These are phyloP conservation scores for Microtus californicus DNA, from an alignment of 2,797 vertebrate genomes.

Conservation along the genomic window DNA sequence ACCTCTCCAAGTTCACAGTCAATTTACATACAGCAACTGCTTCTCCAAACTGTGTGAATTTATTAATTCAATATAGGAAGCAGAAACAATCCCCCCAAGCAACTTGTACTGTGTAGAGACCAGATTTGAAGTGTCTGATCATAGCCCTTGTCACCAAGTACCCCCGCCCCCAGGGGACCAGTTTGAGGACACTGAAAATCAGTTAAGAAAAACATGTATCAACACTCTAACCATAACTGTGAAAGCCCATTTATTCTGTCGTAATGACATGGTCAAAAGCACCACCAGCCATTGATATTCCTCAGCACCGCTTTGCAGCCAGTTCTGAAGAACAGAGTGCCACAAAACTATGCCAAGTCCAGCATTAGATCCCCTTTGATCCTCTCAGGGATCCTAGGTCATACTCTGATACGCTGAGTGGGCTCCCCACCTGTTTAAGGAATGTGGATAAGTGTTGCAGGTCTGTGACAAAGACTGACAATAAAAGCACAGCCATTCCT, in stretches of 20 bases:
- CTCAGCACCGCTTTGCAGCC: slow-evolving; percentile 60
- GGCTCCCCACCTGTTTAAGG: slow-evolving; percentile 54
- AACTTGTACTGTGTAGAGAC: slow-evolving; percentile 66
- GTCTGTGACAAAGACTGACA: slow-evolving; percentile 65
- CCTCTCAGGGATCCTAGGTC: slow-evolving; percentile 17
- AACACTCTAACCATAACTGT: slow-evolving; percentile 56
- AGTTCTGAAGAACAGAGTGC: slow-evolving; percentile 65
- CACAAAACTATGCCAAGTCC: slow-evolving; percentile 55
- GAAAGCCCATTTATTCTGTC: slow-evolving; percentile 61
- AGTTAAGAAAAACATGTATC: slow-evolving; percentile 76
- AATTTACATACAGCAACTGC: slow-evolving; percentile 45
- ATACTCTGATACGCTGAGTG: not conserved
- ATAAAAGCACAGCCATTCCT: slow-evolving; percentile 76
- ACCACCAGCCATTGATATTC: slow-evolving; percentile 37
- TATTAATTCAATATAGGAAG: slow-evolving; percentile 48
- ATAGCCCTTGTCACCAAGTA: slow-evolving; percentile 73
- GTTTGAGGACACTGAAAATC: slow-evolving; percentile 81
- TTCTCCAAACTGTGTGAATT: slow-evolving; percentile 31
- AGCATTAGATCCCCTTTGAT: slow-evolving; percentile 41
- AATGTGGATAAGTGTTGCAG: slow-evolving; percentile 60
- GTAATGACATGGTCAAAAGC: not conserved
- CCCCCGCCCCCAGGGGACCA: slow-evolving; percentile 73
- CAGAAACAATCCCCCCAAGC: slow-evolving; percentile 49
- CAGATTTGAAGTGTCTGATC: slow-evolving; percentile 36
- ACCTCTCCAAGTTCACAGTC: not conserved